phyloP scores from a whole-genome alignment of 2,797 vertebrate species.

The Pelodytes ibericus region DNA sequence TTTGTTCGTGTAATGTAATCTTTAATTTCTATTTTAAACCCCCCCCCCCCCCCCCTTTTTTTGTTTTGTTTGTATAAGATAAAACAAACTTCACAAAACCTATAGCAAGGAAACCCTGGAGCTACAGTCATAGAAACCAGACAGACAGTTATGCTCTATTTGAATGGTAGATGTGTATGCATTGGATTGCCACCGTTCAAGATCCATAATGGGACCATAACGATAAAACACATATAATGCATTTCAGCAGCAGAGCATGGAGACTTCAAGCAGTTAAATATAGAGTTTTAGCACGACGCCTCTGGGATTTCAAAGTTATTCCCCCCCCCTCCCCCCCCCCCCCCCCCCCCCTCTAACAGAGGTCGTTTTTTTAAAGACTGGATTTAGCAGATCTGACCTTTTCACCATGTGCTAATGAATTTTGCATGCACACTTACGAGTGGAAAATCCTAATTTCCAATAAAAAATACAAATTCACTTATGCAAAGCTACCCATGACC shows the following conservation, averaged over 20 bases:
- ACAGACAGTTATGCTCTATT: background rate
- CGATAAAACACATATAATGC: background rate
- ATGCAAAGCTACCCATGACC: conserved; percentile 7
- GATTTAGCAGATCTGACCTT: conserved; percentile 38
- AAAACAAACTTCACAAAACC: too few relatives aligned
- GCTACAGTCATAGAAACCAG: background rate
- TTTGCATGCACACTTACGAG: conserved; percentile 24
- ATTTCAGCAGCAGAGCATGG: background rate
- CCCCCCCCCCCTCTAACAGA: conserved; percentile 14
- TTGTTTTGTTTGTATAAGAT: too few relatives aligned
- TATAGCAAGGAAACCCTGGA: too few relatives aligned
- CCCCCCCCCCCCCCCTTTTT: too few relatives aligned
- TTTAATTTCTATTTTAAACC: too few relatives aligned
- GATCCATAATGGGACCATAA: conserved; percentile 4
- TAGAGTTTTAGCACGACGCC: conserved; percentile 2
- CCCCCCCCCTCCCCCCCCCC: background rate
- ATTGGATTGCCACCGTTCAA: background rate
- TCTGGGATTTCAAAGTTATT: conserved; percentile 8
- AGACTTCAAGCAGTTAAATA: conserved; percentile 14
- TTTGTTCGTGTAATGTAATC: too few relatives aligned
- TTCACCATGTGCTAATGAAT: conserved; percentile 25
- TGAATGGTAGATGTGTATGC: background rate
- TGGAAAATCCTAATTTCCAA: conserved; percentile 17
- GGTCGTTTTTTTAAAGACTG: conserved; percentile 31
- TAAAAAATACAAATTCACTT: conserved; percentile 10